These are phyloP conservation scores for Cebidichthys violaceus DNA, from an alignment of 2,113 vertebrate genomes.

Conservation along the genomic window DNA sequence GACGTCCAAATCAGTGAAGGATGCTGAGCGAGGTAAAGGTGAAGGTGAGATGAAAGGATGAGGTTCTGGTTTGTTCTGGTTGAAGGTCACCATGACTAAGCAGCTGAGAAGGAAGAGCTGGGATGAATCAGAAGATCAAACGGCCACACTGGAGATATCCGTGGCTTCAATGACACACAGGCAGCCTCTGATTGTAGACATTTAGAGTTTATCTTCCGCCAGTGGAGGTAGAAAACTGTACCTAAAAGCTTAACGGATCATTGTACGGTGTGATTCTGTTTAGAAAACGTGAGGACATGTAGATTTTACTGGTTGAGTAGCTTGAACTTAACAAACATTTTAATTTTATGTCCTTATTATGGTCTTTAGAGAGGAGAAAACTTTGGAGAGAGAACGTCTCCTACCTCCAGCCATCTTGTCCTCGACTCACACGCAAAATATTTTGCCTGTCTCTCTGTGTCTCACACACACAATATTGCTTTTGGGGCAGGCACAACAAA, in stretches of 20 bases:
- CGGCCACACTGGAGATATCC: slow-evolving; percentile 17
- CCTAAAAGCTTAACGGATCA: neutral
- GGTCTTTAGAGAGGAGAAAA: slow-evolving; percentile 11
- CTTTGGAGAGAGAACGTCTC: slow-evolving; percentile 11
- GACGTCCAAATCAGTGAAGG: slow-evolving; percentile 27
- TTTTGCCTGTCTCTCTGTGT: neutral
- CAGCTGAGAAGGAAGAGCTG: slow-evolving; percentile 51
- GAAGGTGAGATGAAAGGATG: slow-evolving; percentile 56
- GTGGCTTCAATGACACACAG: slow-evolving; percentile 4
- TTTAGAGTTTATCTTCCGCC: slow-evolving; percentile 5
- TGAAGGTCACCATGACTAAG: slow-evolving; percentile 42
- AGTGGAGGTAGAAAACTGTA: slow-evolving; percentile 1
- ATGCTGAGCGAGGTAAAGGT: slow-evolving; percentile 52
- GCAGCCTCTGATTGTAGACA: slow-evolving; percentile 1
- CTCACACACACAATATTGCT: slow-evolving; percentile 22
- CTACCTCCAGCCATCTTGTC: slow-evolving; percentile 17
- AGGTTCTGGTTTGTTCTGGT: slow-evolving; percentile 42
- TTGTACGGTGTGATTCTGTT: neutral
- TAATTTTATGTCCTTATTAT: slow-evolving; percentile 16
- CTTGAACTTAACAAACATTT: neutral
- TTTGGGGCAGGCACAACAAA: slow-evolving; percentile 43
- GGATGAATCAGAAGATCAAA: slow-evolving; percentile 58
- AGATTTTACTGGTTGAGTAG: neutral
- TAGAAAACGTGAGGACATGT: neutral
- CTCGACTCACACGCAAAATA: neutral